Evolutionary conservation across 2,888 invertebrate genomes (phyloP), one percentile per base, ranked within the genome.

Genomic region (Halictus ligatus): DNA sequence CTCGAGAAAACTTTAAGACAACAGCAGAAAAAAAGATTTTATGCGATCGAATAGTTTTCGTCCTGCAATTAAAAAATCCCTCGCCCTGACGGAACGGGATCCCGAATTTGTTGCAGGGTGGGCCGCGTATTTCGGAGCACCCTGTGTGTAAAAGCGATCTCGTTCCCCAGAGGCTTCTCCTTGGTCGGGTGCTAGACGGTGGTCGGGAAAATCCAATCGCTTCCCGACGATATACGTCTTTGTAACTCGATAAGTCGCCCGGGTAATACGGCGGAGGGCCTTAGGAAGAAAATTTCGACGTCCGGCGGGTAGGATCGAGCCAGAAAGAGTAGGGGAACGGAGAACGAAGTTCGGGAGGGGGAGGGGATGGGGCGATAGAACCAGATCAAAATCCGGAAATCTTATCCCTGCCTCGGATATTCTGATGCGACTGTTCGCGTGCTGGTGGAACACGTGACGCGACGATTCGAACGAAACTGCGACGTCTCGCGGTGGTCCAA

Each of bases 171-270:
- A 84, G 87, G 88, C 84, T 89, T 87, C 86, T 80, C 75, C 83
- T 84, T 81, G 83, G 86, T 86, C 80, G 88, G 85, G 88, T 85
- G 89, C 85, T 89, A 85, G 92, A 89, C 89, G 89, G 85, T 85
- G 91, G 91, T 89, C 83, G 85, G 88, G 89, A 91, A 93, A 93
- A 93, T 93, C 90, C 93, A 92, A 92, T 93, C 91, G 92, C 90
- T 91, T 91, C 88, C 88, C 89, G 84, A 86, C 92, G 90, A 91
- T 91, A 91, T 91, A 91, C 91, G 91, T 91, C 90, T 90, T 89
- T 92, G 92, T 92, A 92, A 92, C 92, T 92, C 91, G 91, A 92
- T 92, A 92, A 92, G 91, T 91, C 91, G 89, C 83, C 67, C 84
- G 86, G 69, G 88, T 89, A 90, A 88, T 85, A 84, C 79, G 85